Conservation (phyloP, 1,140 invertebrate genomes). For the Melitaea cinxia region DNA sequence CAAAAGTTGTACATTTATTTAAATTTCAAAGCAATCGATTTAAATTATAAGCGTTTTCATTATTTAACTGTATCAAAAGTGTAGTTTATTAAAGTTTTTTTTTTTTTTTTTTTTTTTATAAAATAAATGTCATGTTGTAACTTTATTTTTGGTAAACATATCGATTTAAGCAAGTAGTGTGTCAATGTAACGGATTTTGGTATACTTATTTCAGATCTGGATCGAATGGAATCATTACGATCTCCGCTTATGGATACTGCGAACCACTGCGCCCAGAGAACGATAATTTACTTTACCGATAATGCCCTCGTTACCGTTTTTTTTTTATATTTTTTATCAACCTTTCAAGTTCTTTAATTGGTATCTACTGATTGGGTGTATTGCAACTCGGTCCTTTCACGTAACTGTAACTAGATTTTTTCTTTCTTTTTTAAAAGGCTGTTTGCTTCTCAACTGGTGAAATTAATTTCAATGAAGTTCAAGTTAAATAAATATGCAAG, state of each 20-base stretch:
- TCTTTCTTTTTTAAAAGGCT: not conserved
- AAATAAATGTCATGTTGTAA: no score
- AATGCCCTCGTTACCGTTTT: conserved; percentile 49
- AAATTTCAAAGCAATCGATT: not conserved
- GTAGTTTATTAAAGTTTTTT: no score
- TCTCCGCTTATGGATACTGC: conserved; percentile 48
- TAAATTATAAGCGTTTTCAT: no score
- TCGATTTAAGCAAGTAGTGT: not conserved
- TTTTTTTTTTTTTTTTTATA: not conserved
- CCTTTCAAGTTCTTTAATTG: conserved; percentile 41
- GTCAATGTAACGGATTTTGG: conserved; percentile 40
- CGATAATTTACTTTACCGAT: conserved; percentile 62
- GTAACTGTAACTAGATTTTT: conserved; percentile 13
- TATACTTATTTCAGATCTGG: conserved; percentile 33
- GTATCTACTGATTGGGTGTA: conserved; percentile 45
- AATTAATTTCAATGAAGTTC: no score
- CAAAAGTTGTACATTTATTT: conserved; percentile 2
- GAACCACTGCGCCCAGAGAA: conserved; percentile 44
- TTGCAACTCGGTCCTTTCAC: conserved; percentile 12
- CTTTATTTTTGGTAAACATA: no score
- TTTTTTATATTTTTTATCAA: conserved; percentile 48
- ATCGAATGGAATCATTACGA: conserved; percentile 62
- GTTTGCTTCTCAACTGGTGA: no score
- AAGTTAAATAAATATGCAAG: no score
- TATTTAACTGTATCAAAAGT: no score